Percentiles rank a stretch among this genome's conserved stretches.
phyloP scores from a whole-genome alignment of 2,113 vertebrate genomes.

The Elephas maximus region DNA sequence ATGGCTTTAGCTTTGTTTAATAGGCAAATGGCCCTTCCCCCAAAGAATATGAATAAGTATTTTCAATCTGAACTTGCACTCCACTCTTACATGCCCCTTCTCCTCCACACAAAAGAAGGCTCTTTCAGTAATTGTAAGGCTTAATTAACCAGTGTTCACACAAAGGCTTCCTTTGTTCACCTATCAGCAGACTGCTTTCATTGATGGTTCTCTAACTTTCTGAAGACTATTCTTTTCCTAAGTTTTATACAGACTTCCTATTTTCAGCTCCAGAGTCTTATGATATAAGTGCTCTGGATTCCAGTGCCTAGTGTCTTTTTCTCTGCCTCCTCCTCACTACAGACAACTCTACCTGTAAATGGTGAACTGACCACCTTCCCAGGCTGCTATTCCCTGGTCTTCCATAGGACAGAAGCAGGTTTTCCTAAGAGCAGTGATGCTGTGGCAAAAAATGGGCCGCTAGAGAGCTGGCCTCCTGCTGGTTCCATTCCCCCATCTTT shows the following conservation, averaged over 20 bases:
- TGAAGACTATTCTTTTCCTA: conserved; percentile 66
- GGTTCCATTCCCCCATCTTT: not conserved
- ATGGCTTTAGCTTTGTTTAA: conserved; percentile 69
- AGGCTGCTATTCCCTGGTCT: not conserved
- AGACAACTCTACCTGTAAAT: not conserved
- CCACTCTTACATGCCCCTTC: conserved; percentile 72
- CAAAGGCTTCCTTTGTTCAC: conserved; percentile 79
- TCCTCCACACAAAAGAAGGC: conserved; percentile 64
- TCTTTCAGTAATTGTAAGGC: conserved; percentile 77
- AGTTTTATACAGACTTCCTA: conserved; percentile 70
- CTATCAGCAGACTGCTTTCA: conserved; percentile 77
- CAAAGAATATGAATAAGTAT: conserved; percentile 78
- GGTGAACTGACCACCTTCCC: conserved; percentile 52
- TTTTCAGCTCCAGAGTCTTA: conserved; percentile 58
- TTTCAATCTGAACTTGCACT: conserved; percentile 76
- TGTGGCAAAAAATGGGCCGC: not conserved
- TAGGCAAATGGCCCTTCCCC: conserved; percentile 61
- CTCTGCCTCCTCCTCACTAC: conserved; percentile 1
- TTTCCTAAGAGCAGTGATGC: conserved; percentile 1
- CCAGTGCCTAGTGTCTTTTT: not conserved
- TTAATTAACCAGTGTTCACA: conserved; percentile 79
- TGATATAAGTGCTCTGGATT: conserved; percentile 63
- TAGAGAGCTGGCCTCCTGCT: not conserved
- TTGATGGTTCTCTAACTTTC: conserved; percentile 64
- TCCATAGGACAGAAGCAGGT: not conserved